Evolutionary conservation across 2,113 vertebrate genomes (phyloP).

Genomic region (Ictidomys tridecemlineatus): DNA sequence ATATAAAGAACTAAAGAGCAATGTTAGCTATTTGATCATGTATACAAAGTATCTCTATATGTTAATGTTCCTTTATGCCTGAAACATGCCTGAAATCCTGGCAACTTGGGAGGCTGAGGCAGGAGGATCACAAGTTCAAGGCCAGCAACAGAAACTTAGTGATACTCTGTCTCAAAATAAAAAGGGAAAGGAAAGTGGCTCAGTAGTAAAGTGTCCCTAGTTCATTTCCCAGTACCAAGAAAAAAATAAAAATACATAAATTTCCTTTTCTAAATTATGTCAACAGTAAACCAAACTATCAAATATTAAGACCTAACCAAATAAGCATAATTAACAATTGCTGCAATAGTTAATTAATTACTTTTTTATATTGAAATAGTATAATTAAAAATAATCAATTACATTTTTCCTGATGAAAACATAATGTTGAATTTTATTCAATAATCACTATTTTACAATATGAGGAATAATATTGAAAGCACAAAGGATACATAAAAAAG

Average conservation of each 20-base stretch:
- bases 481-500: not conserved
- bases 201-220: too few relatives aligned
- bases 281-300: not conserved
- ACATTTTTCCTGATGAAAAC: not conserved
- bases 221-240: too few relatives aligned
- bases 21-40: not conserved
- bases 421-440: not conserved
- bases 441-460: not conserved
- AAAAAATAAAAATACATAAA: not conserved
- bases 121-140: too few relatives aligned
- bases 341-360: not conserved
- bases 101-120: too few relatives aligned
- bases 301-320: not conserved
- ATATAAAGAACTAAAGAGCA: conserved; percentile 68
- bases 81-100: too few relatives aligned
- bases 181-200: too few relatives aligned
- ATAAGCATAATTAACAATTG: not conserved
- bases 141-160: too few relatives aligned
- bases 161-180: too few relatives aligned
- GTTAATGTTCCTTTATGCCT: not conserved
- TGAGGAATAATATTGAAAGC: not conserved
- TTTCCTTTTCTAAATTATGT: not conserved
- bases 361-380: conserved; percentile 1
- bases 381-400: not conserved
- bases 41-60: not conserved